Percentiles rank a stretch among this genome's conserved stretches.
Conservation (phyloP, 2,113 vertebrate genomes). For the Indri indri region DNA sequence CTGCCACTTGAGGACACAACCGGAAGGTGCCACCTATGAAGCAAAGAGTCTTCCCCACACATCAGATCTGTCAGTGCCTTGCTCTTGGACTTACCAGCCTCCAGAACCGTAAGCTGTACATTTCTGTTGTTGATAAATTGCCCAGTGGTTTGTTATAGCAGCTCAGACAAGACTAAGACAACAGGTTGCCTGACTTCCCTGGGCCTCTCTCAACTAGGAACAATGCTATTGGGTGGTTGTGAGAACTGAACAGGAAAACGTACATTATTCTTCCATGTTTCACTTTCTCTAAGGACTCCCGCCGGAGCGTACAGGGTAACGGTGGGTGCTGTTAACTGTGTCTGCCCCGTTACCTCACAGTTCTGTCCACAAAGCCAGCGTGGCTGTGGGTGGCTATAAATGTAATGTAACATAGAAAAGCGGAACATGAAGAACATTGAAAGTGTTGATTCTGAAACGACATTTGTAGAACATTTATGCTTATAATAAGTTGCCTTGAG, state of each 20-base stretch:
- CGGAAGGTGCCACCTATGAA: not conserved
- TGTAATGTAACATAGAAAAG: not conserved
- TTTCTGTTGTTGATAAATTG: not conserved
- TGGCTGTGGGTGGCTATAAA: not conserved
- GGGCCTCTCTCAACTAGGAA: not conserved
- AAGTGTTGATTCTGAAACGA: not conserved
- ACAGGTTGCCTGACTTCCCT: not conserved
- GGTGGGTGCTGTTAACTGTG: accelerated
- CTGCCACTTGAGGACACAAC: not conserved
- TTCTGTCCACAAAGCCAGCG: not conserved
- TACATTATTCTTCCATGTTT: accelerated
- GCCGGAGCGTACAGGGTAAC: not conserved
- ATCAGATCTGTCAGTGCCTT: accelerated
- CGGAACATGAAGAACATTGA: not conserved
- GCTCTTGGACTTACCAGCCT: not conserved
- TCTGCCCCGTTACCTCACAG: not conserved
- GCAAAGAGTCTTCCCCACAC: not conserved
- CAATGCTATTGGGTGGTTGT: not conserved
- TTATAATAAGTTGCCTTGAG: not conserved
- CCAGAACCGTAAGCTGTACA: not conserved
- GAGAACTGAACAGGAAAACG: accelerated
- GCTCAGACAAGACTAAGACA: not conserved
- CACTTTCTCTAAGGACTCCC: not conserved
- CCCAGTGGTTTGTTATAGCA: not conserved
- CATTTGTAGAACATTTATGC: not conserved